Evolutionary conservation across 2,113 vertebrate species (phyloP).

Genomic region (Corythornis madagascariensis): DNA sequence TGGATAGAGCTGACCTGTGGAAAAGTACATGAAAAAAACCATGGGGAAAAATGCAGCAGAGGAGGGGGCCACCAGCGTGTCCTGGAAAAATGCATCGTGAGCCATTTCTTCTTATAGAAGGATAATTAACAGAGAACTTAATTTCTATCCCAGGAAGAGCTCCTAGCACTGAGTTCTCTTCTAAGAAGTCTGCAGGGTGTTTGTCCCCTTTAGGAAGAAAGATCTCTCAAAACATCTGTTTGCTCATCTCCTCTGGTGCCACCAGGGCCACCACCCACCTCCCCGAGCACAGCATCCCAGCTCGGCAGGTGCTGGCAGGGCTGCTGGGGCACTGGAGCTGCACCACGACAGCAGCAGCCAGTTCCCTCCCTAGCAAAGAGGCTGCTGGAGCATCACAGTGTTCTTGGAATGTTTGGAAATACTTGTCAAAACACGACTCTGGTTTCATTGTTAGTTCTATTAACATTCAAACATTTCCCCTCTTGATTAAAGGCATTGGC

Average conservation of each 20-base stretch:
- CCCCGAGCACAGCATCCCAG: neutral
- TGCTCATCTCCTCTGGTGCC: neutral
- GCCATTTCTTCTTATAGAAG: neutral
- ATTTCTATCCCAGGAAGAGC: neutral
- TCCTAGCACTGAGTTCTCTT: neutral
- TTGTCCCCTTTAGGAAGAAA: neutral
- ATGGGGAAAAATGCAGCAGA: neutral
- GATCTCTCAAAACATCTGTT: neutral
- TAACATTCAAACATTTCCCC: constrained; percentile 60
- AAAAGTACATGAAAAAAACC: neutral
- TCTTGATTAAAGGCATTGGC: constrained; percentile 59
- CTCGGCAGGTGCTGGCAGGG: neutral
- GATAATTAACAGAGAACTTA: neutral
- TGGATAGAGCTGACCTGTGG: neutral
- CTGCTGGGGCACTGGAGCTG: neutral
- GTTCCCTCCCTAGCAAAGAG: constrained; percentile 1
- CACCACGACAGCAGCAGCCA: neutral
- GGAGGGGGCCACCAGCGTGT: neutral
- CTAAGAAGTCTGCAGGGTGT: neutral
- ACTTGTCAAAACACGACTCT: constrained; percentile 59
- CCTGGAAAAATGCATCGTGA: neutral
- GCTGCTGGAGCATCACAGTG: neutral
- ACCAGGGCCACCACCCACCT: neutral
- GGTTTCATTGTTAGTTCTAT: constrained; percentile 62
- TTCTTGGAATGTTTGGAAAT: constrained; percentile 65